phyloP scores from a whole-genome alignment of 1,140 invertebrate genomes.

The Contarinia nasturtii region DNA sequence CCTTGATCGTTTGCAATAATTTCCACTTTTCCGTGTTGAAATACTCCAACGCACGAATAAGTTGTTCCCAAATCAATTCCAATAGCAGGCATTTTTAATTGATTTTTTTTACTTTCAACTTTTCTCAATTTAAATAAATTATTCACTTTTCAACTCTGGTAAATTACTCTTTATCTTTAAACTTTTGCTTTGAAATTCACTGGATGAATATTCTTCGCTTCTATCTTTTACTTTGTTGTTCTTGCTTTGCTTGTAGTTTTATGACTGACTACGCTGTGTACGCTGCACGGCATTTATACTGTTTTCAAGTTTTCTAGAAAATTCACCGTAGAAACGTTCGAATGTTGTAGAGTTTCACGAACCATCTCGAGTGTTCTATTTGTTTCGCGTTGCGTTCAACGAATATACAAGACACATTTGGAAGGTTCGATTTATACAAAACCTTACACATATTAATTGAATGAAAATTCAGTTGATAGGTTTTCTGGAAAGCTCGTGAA shows the following conservation, averaged over 20 bases:
- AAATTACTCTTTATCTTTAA: not conserved
- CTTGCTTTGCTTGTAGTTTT: not conserved
- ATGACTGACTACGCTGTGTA: not conserved
- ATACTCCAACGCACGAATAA: not conserved
- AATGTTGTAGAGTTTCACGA: not conserved
- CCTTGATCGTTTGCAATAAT: slow-evolving; percentile 35
- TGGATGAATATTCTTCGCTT: no score
- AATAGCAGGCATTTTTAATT: not conserved
- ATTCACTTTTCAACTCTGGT: not conserved
- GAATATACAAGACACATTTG: no score
- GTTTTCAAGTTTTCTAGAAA: not conserved
- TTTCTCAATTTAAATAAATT: not conserved
- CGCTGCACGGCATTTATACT: not conserved
- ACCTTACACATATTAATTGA: no score
- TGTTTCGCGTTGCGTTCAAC: no score
- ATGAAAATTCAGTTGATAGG: no score
- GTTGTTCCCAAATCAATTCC: no score
- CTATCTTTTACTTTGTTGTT: not conserved
- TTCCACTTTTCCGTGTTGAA: not conserved
- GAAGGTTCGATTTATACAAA: no score
- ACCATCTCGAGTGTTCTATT: not conserved
- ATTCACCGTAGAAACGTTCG: not conserved
- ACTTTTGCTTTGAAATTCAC: no score
- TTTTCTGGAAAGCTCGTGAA: no score
- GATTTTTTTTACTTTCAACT: not conserved